Evolutionary conservation across 2,797 vertebrate species (phyloP), one percentile per base, ranked within the genome.

Genomic region (Mionectes olivaceus): DNA sequence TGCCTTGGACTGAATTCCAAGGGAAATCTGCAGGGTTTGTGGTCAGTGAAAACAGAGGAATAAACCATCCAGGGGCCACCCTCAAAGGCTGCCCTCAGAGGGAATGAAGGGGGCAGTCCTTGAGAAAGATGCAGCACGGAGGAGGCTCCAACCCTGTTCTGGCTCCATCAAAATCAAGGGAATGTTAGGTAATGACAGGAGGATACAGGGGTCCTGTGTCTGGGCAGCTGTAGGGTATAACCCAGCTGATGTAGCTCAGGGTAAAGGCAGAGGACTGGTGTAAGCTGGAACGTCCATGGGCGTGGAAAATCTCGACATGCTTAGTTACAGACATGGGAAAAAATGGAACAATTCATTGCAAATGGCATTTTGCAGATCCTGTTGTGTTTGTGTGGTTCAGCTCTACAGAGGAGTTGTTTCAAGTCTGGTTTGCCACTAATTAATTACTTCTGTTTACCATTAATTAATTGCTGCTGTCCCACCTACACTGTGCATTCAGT

Each of bases 71-170:
- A 44, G 56, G 21, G 18, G 9, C 16, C 33, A 4, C 10, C 21
- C 46, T 9, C 28, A 30, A 39, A 30, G 22, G 3, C 33, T 27
- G 59, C 6, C 39, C n/a, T 56, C 7, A 4, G 21, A 27, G 43
- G 6, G 35, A 30, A 43, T 8, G 32, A 37, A 28, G 15, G 27
- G 21, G 24, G 24, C 33, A 37, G 13, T 7, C 57, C 41, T 73
- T 0, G 0, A 32, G 79, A 14, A 47, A 68, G 35, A 30, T 16
- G 2, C 1, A 2, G 27, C 18, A 18, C 2, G 33, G n/a, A 41
- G n/a, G 35, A 55, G 41, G 47, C 52, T 82, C 47, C 64, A 59
- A 71, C n/a, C 14, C 47, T 52, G 0, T 14, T 39, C 23, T 27
- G 57, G 33, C 44, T 76, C 43, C 74, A 33, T 43, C 44, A 43